Base-by-base conservation (phyloP, 2,113 vertebrate species). In the Cercocebus atys region DNA sequence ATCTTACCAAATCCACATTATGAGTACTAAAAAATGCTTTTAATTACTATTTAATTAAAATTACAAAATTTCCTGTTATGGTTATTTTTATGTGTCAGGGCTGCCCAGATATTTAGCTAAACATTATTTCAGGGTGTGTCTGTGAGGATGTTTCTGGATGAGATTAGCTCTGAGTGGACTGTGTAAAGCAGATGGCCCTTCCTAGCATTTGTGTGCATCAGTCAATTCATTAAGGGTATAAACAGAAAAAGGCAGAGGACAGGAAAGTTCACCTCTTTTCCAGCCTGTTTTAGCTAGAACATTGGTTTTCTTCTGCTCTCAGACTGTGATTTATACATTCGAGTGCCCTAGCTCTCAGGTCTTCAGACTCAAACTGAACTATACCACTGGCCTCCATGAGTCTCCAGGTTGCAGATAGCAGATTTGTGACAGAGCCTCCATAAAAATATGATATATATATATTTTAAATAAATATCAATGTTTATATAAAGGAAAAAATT, bases 401-500 rank as follows among this genome's bases (percentile, higher is more conserved):
- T 22, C 68, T 70, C 35, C 35, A 70, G 35, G 7, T 38, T 22
- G 17, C 32, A 70, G 68, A 70, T 10, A n/a, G 32, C 68, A 70
- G 35, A 70, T n/a, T n/a, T 70, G 68, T 20, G 13, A 66, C 30
- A 14, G 30, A 59, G 57, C 23, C 57, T 59, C 57, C 23, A 59
- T 25, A 25, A 59, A 59, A 8, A 59, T 10, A 11, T 25, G 25
- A 25, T 61, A 47, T 47, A 47, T 47, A 12, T 47, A 47, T 47
- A 13, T 47, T 47, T 47, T 2, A 50, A 50, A 50, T 50, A 50
- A 50, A 50, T 50, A 50, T 4, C 13, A 50, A 50, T 4, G 13
- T 61, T 61, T 25, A 61, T 61, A 61, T 61, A 23, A 61, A 55
- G 59, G 18, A 25, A 98, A 96, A 95, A 97, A 89, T 90, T 85